Base-by-base conservation (phyloP, 2,113 vertebrate genomes). In the Silurus asotus region DNA sequence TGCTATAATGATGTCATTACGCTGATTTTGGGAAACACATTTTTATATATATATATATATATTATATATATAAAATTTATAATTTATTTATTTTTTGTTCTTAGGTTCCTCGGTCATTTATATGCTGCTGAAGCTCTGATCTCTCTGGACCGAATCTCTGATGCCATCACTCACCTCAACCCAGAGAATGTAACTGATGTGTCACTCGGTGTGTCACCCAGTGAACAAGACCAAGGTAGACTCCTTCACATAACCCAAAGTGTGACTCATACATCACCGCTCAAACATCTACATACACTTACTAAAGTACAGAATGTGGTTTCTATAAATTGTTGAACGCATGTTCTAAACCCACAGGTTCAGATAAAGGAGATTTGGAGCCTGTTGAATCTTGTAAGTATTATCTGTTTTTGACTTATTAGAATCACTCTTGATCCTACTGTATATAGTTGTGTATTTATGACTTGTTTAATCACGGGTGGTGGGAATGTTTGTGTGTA, bases 71-170 rank as follows among this genome's bases (percentile, higher is more conserved):
- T 69, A 23, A 1, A 70, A 45, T 37, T 37, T 37, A 2, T 37
- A n/a, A n/a, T 37, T 37, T 37, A 2, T 37, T 37, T 37, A 2
- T 79, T 64, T 90, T 88, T 19, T 92, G 67, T 89, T 84, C 92
- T 61, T 88, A 99, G 98, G 93, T 99, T 99, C 93, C 94, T 99
- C 8, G 98, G 98, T 84, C 97, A 99, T 93, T 95, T 99, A 70
- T 99, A 99, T 48, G 98, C 98, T 23, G 98, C 98, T 87, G 98
- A 99, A 94, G 97, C 98, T 69, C 97, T 99, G 90, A 99, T 99
- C 93, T 99, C 98, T 90, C 91, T 99, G 90, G 98, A 99, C 95
- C 95, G 97, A 92, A 99, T 99, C 93, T 99, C 98, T 23, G 98
- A 99, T 80, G 98, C 98, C 25, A 99, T 99, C 86, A 93, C 96